These are phyloP conservation scores for Melangyna quadrimaculata DNA, from an alignment of 2,888 invertebrate genomes.

Conservation along the genomic window DNA sequence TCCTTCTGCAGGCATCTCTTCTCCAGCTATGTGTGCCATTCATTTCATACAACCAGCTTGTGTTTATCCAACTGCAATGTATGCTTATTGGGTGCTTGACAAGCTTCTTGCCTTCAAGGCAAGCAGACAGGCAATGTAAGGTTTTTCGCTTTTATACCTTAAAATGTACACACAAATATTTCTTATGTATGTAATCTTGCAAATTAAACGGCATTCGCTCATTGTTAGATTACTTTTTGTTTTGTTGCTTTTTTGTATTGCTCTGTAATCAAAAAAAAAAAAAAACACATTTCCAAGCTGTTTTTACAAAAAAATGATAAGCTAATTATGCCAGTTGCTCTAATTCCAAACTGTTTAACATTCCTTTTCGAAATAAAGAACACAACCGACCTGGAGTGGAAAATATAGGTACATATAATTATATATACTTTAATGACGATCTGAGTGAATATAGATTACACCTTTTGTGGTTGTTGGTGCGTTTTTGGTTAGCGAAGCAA, in stretches of 20 bases:
- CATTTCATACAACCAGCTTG: conserved; percentile 44
- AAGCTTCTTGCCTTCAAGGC: conserved; percentile 62
- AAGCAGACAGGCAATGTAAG: conserved; percentile 38
- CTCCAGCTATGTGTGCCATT: conserved; percentile 49
- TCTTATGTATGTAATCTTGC: conserved; percentile 40
- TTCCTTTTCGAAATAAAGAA: conserved; percentile 8
- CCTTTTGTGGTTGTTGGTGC: not conserved
- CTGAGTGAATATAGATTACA: conserved; percentile 43
- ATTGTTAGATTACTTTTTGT: conserved; percentile 23
- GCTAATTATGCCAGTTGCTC: conserved; percentile 56
- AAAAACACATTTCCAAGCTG: conserved; percentile 34
- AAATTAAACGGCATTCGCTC: conserved; percentile 58
- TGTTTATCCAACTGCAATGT: conserved; percentile 70
- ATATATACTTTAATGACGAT: conserved; percentile 13
- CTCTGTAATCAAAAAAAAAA: conserved; percentile 30
- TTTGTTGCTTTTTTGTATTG: conserved; percentile 20
- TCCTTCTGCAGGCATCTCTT: not conserved
- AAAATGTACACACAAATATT: not conserved
- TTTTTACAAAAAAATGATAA: conserved; percentile 55
- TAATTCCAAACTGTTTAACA: conserved; percentile 53
- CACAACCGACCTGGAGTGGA: not conserved
- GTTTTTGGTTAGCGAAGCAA: not conserved
- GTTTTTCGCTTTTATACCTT: conserved; percentile 14
- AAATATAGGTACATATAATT: not conserved
- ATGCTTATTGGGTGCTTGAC: conserved; percentile 69